These are phyloP conservation scores for Capromys pilorides DNA, from an alignment of 2,797 vertebrate genomes.

Conservation along the genomic window DNA sequence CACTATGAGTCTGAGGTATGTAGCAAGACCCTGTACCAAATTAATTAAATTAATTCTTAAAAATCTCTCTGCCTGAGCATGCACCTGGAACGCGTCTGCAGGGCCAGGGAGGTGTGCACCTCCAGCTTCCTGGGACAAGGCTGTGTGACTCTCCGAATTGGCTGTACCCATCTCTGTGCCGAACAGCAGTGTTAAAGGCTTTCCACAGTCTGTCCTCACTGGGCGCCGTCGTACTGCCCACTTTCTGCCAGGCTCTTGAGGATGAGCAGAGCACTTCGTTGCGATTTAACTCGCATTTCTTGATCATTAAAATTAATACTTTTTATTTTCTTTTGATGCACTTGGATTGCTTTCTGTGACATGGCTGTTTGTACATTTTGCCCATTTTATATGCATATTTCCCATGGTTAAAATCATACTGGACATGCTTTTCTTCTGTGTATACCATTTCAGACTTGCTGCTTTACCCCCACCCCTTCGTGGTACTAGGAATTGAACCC, in stretches of 20 bases:
- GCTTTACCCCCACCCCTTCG: background rate
- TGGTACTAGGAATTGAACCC: background rate
- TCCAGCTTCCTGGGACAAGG: background rate
- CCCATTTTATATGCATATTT: background rate
- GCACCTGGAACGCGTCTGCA: background rate
- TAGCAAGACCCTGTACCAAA: too few species aligned
- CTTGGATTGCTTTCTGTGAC: background rate
- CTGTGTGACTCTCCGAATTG: background rate
- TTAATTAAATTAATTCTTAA: too few species aligned
- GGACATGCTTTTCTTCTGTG: background rate
- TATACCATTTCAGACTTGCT: background rate
- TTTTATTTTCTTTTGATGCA: background rate
- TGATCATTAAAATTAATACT: background rate
- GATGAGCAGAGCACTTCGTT: background rate
- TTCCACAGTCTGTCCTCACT: background rate
- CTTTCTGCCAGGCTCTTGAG: background rate
- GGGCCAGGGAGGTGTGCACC: too few species aligned
- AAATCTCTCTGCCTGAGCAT: background rate
- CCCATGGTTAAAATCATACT: background rate
- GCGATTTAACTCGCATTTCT: background rate
- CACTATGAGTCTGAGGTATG: too few species aligned
- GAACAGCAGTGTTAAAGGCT: too few species aligned
- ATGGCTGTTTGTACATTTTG: background rate
- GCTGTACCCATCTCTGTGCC: background rate
- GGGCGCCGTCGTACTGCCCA: too few species aligned